These are phyloP conservation scores for Cheilosia variabilis DNA, from an alignment of 2,888 invertebrate species.

Conservation along the genomic window DNA sequence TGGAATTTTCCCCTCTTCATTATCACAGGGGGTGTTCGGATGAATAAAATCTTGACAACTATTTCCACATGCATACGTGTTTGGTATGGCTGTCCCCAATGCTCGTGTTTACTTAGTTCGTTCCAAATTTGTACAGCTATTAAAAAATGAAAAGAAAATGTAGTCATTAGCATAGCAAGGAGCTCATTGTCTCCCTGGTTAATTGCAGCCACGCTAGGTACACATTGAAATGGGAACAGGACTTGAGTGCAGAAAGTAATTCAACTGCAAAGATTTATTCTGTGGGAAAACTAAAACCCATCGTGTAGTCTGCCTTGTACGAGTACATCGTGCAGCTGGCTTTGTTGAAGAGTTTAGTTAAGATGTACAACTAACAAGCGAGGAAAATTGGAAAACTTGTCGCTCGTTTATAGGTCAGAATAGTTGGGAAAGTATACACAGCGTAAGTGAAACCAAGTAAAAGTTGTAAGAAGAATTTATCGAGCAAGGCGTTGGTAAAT, in stretches of 20 bases:
- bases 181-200: background rate
- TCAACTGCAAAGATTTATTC: constrained; percentile 11
- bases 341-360: background rate
- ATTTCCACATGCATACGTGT: background rate
- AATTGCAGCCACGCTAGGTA: constrained; percentile 10
- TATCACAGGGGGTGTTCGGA: background rate
- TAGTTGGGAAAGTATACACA: background rate
- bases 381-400: constrained; percentile 6
- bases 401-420: background rate
- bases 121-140: constrained; percentile 1
- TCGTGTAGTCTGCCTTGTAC: background rate
- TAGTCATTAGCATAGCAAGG: constrained; percentile 3
- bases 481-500: background rate
- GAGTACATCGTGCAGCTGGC: background rate
- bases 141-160: background rate
- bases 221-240: constrained; percentile 10
- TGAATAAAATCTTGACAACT: background rate
- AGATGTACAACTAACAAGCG: constrained; percentile 8
- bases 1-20: background rate
- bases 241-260: constrained; percentile 10
- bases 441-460: background rate
- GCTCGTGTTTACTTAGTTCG: background rate
- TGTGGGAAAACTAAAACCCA: constrained; percentile 12
- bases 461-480: background rate
- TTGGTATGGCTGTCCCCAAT: background rate